Base-by-base conservation (phyloP, 1,140 invertebrate species). In the Dendroctonus valens region DNA sequence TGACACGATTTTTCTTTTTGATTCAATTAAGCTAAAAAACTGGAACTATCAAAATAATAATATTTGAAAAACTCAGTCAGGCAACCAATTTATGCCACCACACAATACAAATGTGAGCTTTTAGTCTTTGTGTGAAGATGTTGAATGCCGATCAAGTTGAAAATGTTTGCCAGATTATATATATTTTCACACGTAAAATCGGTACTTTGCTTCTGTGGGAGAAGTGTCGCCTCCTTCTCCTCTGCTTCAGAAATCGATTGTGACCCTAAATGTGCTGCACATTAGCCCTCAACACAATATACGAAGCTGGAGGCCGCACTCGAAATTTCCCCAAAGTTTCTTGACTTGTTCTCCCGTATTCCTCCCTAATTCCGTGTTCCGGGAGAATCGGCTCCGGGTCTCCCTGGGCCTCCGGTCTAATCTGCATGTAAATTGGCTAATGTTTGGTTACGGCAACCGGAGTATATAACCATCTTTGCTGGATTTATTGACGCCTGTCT, bases 351-450 rank as follows among this genome's bases (percentile, higher is more conserved):
- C 49, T 49, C 51, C 59, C 59, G 46, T 59, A 48, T 48, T 61
- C 49, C 59, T 61, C 59, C 59, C 59, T 59, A 48, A 59, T 59
- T 59, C 42, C 41, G 57, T 46, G 57, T 59, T 59, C 57, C 57
- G 57, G 57, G 57, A 59, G 57, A 59, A 59, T 60, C 59, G 60
- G 40, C 60, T 63, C 60, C 60, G 51, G 41, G 51, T 54, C 60
- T 53, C 51, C 54, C 42, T 44, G 41, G 52, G 52, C 62, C 62
- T 50, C 50, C 26, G 37, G 42, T 57, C 62, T 64, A 64, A 64
- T 64, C 62, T 64, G 53, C 62, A 64, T 64, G 62, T 57, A 64
- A 64, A 64, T 64, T 64, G 53, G 53, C 62, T 57, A 64, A 64
- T 64, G 62, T 64, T 64, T 64, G 62, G 62, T 64, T 64, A 64